phyloP scores from a whole-genome alignment of 2,888 invertebrate species.

The Leptopilina syphax region DNA sequence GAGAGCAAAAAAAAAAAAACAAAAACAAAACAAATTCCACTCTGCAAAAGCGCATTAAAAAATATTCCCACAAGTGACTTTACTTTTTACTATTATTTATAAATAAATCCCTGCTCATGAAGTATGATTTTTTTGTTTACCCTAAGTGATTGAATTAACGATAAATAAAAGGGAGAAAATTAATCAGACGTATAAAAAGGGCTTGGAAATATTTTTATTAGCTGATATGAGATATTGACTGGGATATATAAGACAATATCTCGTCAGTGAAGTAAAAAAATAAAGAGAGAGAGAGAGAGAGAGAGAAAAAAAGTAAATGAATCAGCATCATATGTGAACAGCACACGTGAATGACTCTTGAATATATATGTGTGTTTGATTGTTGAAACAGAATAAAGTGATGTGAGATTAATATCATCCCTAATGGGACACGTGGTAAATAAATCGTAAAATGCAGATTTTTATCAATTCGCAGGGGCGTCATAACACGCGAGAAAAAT shows the following conservation, averaged over 20 bases:
- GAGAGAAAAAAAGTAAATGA: not conserved
- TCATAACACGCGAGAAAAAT: constrained; percentile 57
- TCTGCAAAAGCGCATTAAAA: too few relatives aligned
- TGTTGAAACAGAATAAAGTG: constrained; percentile 26
- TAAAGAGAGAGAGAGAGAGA: too few relatives aligned
- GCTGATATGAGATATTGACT: not conserved
- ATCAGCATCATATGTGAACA: not conserved
- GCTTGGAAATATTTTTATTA: constrained; percentile 6
- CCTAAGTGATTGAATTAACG: not conserved
- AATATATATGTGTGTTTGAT: constrained; percentile 13
- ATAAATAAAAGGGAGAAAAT: constrained; percentile 12
- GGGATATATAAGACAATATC: too few relatives aligned
- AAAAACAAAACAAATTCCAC: too few relatives aligned
- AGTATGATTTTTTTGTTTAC: not conserved
- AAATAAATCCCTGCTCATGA: not conserved
- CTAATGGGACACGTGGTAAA: constrained; percentile 55
- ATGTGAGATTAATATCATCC: constrained; percentile 56
- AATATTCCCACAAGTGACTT: not conserved
- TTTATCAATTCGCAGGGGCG: constrained; percentile 54
- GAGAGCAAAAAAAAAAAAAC: too few relatives aligned
- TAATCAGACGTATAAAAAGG: constrained; percentile 29
- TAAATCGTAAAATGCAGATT: constrained; percentile 50
- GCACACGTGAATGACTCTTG: not conserved
- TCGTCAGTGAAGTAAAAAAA: too few relatives aligned
- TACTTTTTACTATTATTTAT: not conserved